Evolutionary conservation across 1,140 invertebrate genomes (phyloP).

Genomic region (Nasonia vitripennis): DNA sequence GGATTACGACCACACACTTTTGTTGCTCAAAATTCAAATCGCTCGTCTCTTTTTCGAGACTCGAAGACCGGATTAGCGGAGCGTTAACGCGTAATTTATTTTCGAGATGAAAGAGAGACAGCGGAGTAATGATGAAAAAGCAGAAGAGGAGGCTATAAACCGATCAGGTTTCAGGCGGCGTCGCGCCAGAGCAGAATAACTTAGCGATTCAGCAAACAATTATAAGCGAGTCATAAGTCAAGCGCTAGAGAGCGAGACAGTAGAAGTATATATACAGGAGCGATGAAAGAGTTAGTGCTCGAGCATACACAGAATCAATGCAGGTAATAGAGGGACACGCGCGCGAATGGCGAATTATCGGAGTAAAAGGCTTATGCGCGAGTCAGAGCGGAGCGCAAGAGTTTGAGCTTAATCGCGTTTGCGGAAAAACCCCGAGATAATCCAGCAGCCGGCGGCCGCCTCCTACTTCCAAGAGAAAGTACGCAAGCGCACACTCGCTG

Average conservation of each 20-base stretch:
- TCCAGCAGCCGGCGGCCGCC: constrained; percentile 57
- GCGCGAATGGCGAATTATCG: constrained; percentile 48
- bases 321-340: constrained; percentile 1
- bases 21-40: no score
- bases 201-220: constrained; percentile 33
- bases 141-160: neutral
- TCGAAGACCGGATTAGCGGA: neutral
- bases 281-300: neutral
- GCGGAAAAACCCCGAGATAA: constrained; percentile 71
- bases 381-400: constrained; percentile 46
- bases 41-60: no score
- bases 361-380: constrained; percentile 56
- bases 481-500: constrained; percentile 47
- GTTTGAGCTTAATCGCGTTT: constrained; percentile 71
- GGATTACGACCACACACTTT: no score
- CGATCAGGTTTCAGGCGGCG: neutral
- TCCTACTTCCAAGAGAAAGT: neutral
- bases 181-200: neutral
- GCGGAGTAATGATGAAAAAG: neutral
- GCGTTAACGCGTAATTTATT: neutral
- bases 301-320: constrained; percentile 25
- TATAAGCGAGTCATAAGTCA: constrained; percentile 57
- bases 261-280: neutral
- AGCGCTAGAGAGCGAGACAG: constrained; percentile 36
- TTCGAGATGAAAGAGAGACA: neutral